Percentiles rank a stretch among this genome's conserved stretches.
Evolutionary conservation across 2,888 invertebrate genomes (phyloP).

Genomic region (Microctonus brassicae): DNA sequence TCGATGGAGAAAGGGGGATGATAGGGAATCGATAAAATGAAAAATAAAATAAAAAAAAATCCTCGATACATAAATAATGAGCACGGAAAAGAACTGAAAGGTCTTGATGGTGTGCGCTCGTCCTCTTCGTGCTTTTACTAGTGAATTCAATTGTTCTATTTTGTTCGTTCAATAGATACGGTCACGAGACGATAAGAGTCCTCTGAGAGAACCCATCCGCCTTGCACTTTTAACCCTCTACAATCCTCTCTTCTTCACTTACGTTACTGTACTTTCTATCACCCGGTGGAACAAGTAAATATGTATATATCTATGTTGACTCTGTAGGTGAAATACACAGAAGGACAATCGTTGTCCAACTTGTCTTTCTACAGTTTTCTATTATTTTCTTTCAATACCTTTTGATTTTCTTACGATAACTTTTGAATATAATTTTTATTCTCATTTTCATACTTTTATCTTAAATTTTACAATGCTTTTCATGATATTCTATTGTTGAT

Average conservation of each 20-base stretch:
- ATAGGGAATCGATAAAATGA: slow-evolving; percentile 4
- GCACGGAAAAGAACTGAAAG: slow-evolving; percentile 43
- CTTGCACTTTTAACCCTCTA: slow-evolving; percentile 29
- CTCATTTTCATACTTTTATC: too few relatives aligned
- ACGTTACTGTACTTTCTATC: not conserved
- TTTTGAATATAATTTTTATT: not conserved
- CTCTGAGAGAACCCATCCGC: slow-evolving; percentile 44
- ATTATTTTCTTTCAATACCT: too few relatives aligned
- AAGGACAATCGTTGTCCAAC: too few relatives aligned
- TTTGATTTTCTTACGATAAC: too few relatives aligned
- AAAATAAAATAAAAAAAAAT: too few relatives aligned
- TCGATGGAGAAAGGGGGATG: slow-evolving; percentile 5
- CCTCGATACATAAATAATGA: slow-evolving; percentile 45
- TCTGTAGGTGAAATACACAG: too few relatives aligned
- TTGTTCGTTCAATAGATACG: slow-evolving; percentile 45
- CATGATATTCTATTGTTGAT: not conserved
- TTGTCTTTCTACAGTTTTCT: too few relatives aligned
- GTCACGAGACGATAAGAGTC: slow-evolving; percentile 48
- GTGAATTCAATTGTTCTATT: slow-evolving; percentile 49
- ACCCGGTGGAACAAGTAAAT: too few relatives aligned
- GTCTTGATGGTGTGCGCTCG: slow-evolving; percentile 21
- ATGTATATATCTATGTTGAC: too few relatives aligned
- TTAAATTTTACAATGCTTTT: not conserved
- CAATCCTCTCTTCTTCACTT: slow-evolving; percentile 13
- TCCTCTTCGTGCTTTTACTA: slow-evolving; percentile 26